Base-by-base conservation (phyloP, 2,888 invertebrate species). In the Linnaemya tessellans region DNA sequence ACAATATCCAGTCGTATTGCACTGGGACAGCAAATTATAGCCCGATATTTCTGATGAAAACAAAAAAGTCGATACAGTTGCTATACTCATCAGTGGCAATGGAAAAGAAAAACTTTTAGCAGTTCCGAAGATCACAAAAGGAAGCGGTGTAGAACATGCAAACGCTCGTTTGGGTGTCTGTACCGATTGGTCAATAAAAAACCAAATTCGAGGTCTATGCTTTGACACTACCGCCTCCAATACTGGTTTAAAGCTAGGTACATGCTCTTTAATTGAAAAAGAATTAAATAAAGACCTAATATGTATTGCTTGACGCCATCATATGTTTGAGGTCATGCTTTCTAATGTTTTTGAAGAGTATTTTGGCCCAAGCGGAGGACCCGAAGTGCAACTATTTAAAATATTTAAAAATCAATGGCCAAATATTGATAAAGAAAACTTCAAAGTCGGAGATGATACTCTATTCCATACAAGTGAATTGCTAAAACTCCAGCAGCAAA, bases 221-320 rank as follows among this genome's bases (percentile, higher is more conserved):
- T 60, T 60, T 60, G 60, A 58, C 25, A 25, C 56, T 58, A 58
- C 11, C 56, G 25, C 56, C 56, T 58, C 56, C 56, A 60, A 35
- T 13, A 64, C 64, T 64, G 41, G 20, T 64, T 64, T 65, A 65
- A 65, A 65, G 65, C 43, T 65, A 65, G 43, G 25, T 65, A 15
- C 65, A 65, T 65, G 65, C 7, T 46, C 30, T 30, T 30, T 5
- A 30, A 30, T 30, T 41, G 22, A 56, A 56, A 56, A 56, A 56
- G 25, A 5, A 56, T 22, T 65, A 43, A 67, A 67, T 49, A 46
- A 51, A 49, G 67, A 43, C 46, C 51, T 67, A 67, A 67, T 67
- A n/a, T n/a, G n/a, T n/a, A 67, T 67, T 67, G 67, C 51, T 67
- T 67, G 67, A 51, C 67, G 51, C 49, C 49, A 67, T 65, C 46